These are phyloP conservation scores for Macrobrachium nipponense DNA, from an alignment of 1,140 invertebrate species.

Conservation along the genomic window DNA sequence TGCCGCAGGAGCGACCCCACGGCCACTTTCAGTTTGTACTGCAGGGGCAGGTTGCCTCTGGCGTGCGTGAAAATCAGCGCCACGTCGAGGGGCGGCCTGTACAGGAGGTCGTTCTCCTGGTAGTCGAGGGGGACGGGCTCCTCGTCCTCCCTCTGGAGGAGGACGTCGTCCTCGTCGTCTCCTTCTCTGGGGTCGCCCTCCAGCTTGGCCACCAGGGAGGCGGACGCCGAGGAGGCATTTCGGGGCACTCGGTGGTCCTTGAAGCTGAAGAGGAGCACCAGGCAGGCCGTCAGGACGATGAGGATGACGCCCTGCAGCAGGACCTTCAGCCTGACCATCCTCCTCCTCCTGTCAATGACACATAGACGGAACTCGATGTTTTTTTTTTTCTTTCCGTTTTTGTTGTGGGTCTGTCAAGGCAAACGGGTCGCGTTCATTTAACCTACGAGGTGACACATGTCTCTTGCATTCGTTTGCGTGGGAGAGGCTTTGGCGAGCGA, in stretches of 20 bases:
- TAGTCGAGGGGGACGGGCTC: slow-evolving; percentile 24
- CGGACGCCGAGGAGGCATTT: background rate
- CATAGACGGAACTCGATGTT: too few species aligned
- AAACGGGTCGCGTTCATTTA: too few species aligned
- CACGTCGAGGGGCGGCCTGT: slow-evolving; percentile 65
- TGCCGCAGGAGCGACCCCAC: slow-evolving; percentile 73
- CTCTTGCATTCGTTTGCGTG: too few species aligned
- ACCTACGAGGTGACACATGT: too few species aligned
- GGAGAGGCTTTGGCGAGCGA: too few species aligned
- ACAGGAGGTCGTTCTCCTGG: slow-evolving; percentile 42
- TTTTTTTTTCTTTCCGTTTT: too few species aligned
- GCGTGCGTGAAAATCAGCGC: slow-evolving; percentile 74
- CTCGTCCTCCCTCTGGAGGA: slow-evolving; percentile 6
- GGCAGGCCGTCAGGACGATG: background rate
- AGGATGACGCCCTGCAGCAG: background rate
- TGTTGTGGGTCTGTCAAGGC: too few species aligned
- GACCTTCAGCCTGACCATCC: background rate
- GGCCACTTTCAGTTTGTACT: slow-evolving; percentile 74
- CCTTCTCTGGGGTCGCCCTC: background rate
- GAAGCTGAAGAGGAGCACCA: background rate
- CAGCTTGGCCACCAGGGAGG: background rate
- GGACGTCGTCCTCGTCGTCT: too few species aligned
- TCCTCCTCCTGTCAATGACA: background rate
- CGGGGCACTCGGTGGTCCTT: background rate
- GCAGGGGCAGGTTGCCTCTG: slow-evolving; percentile 73